These are phyloP conservation scores for Aricia agestis DNA, from an alignment of 1,140 invertebrate genomes.

Conservation along the genomic window DNA sequence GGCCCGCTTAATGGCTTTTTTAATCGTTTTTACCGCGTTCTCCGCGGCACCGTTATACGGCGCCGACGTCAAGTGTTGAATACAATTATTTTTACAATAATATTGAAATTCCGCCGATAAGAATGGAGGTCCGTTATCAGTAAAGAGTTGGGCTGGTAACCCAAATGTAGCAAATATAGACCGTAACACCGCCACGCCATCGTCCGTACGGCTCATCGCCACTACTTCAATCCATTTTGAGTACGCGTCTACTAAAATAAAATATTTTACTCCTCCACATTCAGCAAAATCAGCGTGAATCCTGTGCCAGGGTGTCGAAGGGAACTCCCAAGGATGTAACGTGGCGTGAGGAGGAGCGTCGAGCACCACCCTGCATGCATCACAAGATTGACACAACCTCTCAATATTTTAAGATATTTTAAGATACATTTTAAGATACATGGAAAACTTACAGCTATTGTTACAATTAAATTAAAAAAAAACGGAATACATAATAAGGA, in stretches of 20 bases:
- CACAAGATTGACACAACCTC: constrained; percentile 29
- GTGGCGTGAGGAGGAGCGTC: constrained; percentile 32
- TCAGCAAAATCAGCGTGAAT: constrained; percentile 41
- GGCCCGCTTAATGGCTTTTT: constrained; percentile 46
- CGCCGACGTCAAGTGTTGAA: constrained; percentile 41
- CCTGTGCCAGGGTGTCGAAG: constrained; percentile 38
- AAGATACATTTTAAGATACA: too few relatives aligned
- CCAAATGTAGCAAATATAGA: constrained; percentile 42
- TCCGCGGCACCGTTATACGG: constrained; percentile 56
- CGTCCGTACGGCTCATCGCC: constrained; percentile 23
- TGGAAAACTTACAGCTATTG: too few relatives aligned
- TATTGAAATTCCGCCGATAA: constrained; percentile 36
- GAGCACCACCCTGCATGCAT: constrained; percentile 31
- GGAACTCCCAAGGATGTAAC: constrained; percentile 37
- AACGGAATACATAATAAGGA: too few relatives aligned
- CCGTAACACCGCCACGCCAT: constrained; percentile 25
- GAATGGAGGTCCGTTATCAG: constrained; percentile 49
- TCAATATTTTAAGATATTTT: too few relatives aligned
- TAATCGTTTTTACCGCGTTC: constrained; percentile 57
- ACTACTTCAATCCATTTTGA: constrained; percentile 40
- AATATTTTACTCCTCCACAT: constrained; percentile 27
- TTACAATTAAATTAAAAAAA: too few relatives aligned
- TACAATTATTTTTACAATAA: constrained; percentile 42
- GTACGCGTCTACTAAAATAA: constrained; percentile 36
- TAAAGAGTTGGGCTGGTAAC: constrained; percentile 41